phyloP scores from a whole-genome alignment of 1,140 invertebrate genomes.

The Tetragonula clypearis region DNA sequence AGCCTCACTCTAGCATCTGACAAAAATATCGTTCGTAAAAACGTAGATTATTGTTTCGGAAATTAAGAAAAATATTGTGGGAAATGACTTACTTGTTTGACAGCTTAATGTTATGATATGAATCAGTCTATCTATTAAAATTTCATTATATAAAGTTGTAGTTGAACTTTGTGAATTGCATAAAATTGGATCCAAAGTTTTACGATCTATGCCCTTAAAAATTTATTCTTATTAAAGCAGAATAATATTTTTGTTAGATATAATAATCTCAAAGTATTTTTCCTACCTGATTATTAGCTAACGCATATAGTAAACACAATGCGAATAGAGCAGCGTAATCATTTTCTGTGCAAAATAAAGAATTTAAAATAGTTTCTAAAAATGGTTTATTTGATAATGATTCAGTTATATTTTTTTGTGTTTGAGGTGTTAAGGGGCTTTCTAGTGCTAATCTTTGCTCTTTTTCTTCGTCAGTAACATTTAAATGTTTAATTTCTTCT shows the following conservation, averaged over 20 bases:
- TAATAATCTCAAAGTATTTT: not conserved
- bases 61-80: conserved; percentile 9
- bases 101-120: conserved; percentile 91
- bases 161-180: conserved; percentile 77
- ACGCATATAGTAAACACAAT: conserved; percentile 95
- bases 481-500: conserved; percentile 81
- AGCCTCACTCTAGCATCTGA: conserved; percentile 91
- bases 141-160: conserved; percentile 86
- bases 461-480: conserved; percentile 97
- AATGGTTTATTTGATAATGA: conserved; percentile 89
- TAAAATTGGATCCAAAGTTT: conserved; percentile 87
- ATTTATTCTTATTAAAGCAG: conserved; percentile 26
- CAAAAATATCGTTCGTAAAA: conserved; percentile 56
- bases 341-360: conserved; percentile 93
- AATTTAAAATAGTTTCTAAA: conserved; percentile 92
- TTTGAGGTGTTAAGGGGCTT: conserved; percentile 71
- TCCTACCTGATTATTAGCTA: conserved; percentile 95
- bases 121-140: conserved; percentile 90
- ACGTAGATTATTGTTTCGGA: not conserved
- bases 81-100: conserved; percentile 86
- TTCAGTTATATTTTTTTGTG: conserved; percentile 73
- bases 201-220: conserved; percentile 87
- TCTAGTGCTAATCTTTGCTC: conserved; percentile 85
- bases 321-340: conserved; percentile 97
- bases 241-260: conserved; percentile 4